Base-by-base conservation (phyloP, 1,140 invertebrate genomes). In the Lordiphosa stackelbergi region DNA sequence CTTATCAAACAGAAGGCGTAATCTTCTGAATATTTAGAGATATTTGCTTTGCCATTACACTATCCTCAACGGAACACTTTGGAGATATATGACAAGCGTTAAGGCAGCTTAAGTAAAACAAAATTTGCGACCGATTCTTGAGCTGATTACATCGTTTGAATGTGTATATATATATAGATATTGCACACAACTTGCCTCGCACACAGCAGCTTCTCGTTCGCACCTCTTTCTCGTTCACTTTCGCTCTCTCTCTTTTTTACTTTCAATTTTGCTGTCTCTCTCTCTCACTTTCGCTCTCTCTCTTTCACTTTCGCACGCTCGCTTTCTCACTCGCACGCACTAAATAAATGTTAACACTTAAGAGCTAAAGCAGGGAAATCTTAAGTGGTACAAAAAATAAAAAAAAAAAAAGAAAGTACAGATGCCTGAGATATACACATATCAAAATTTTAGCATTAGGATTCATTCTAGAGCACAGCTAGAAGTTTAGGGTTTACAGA, bases 161-260 rank as follows among this genome's bases (percentile, higher is more conserved):
- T 46, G 5, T 46, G 42, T 45, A 42, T 28, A 56, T 22, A 64
- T 48, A 43, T 40, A 65, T 53, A 41, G 36, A 70, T 66, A 72
- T 68, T 68, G 64, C 64, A 68, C 64, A 65, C 63, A 37, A 62
- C 36, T 31, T 36, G 37, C 54, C 47, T 52, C 42, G 19, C 19
- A 19, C 19, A 19, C 56, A n/a, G 34, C 16, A 34, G 37, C 54
- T 53, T 52, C 42, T 22, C 43, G 31, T 59, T 37, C 48, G 66
- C 69, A 47, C 38, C 35, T 12, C 49, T 52, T 53, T 45, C 56
- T 16, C 47, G 49, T 22, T 16, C 19, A 19, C 19, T 47, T 16
- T 38, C 48, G 38, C 38, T 12, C 49, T 52, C 56, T 48, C 53
- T 16, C 47, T 53, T 24, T 16, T 16, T 16, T 2, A 16, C 49